These are phyloP conservation scores for Epistrophella euchroma DNA, from an alignment of 2,888 invertebrate species.

Conservation along the genomic window DNA sequence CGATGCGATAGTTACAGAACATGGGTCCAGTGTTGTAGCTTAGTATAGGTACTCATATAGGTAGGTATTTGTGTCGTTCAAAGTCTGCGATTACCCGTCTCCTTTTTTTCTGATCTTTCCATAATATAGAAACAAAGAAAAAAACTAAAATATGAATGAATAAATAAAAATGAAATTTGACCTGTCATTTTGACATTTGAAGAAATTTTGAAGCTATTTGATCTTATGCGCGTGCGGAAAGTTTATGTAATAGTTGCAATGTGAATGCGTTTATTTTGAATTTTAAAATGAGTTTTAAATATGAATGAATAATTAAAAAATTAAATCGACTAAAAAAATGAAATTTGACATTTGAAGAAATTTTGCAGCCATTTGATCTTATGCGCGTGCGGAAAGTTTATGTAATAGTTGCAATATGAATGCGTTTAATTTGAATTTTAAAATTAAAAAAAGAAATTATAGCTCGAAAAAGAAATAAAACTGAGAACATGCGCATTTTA, in stretches of 20 bases:
- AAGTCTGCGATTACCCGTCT: neutral
- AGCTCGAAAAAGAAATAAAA: constrained; percentile 10
- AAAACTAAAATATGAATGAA: neutral
- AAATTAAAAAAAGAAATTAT: constrained; percentile 6
- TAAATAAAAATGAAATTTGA: constrained; percentile 22
- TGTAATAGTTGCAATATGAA: constrained; percentile 17
- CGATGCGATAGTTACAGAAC: too few relatives aligned
- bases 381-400: constrained; percentile 58
- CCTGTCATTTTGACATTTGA: constrained; percentile 31
- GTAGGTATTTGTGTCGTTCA: neutral
- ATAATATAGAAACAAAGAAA: neutral
- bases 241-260: constrained; percentile 9
- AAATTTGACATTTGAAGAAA: constrained; percentile 29
- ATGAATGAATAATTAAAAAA: too few relatives aligned
- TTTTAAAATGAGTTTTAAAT: too few relatives aligned
- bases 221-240: constrained; percentile 62
- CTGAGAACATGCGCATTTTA: constrained; percentile 50
- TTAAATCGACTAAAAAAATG: too few relatives aligned
- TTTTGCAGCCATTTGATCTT: constrained; percentile 23
- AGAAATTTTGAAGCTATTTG: constrained; percentile 11
- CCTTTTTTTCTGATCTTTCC: neutral
- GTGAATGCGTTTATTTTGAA: constrained; percentile 36
- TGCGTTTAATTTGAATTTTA: constrained; percentile 30
- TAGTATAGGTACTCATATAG: too few relatives aligned
- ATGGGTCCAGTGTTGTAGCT: too few relatives aligned